A percentile compares a stretch with the other conserved stretches of the same genome.
These are phyloP conservation scores for Romanomermis culicivorax DNA, from an alignment of 2,888 invertebrate species.

Conservation along the genomic window DNA sequence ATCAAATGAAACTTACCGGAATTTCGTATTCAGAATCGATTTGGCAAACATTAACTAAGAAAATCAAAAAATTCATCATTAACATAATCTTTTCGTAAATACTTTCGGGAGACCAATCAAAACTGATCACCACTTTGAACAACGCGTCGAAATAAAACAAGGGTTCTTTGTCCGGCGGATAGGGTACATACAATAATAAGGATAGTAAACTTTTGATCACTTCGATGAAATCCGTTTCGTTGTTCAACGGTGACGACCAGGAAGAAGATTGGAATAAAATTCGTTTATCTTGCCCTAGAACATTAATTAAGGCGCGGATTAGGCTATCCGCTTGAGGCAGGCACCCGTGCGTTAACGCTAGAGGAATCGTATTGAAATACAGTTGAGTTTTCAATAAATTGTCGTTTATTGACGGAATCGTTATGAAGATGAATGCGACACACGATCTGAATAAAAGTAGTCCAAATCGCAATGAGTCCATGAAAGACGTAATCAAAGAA, in stretches of 20 bases:
- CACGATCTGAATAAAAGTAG: no score
- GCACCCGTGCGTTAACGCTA: slow-evolving; percentile 31
- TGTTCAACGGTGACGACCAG: no score
- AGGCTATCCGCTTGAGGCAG: slow-evolving; percentile 61
- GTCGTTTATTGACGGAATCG: slow-evolving; percentile 69
- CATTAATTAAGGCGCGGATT: slow-evolving; percentile 61
- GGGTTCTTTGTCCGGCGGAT: slow-evolving; percentile 53
- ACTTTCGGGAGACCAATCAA: no score
- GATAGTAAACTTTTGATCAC: slow-evolving; percentile 50
- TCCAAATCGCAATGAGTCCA: no score
- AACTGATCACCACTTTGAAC: slow-evolving; percentile 54
- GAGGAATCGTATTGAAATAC: slow-evolving; percentile 48
- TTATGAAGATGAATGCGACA: slow-evolving; percentile 81
- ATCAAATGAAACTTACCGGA: no score
- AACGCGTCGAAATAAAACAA: slow-evolving; percentile 42
- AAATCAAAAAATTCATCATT: no score
- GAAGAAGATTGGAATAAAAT: no score
- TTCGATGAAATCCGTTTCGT: slow-evolving; percentile 38
- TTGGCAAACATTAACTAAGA: no score
- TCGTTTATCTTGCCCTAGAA: slow-evolving; percentile 50
- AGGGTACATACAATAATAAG: slow-evolving; percentile 55
- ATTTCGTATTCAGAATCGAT: no score
- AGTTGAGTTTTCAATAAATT: slow-evolving; percentile 56
- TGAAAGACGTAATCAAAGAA: no score
- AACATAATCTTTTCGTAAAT: no score